A percentile compares a stretch with the other conserved stretches of the same genome.
These are phyloP conservation scores for Drosophila suboccidentalis DNA, from an alignment of 2,888 invertebrate species.

Conservation along the genomic window DNA sequence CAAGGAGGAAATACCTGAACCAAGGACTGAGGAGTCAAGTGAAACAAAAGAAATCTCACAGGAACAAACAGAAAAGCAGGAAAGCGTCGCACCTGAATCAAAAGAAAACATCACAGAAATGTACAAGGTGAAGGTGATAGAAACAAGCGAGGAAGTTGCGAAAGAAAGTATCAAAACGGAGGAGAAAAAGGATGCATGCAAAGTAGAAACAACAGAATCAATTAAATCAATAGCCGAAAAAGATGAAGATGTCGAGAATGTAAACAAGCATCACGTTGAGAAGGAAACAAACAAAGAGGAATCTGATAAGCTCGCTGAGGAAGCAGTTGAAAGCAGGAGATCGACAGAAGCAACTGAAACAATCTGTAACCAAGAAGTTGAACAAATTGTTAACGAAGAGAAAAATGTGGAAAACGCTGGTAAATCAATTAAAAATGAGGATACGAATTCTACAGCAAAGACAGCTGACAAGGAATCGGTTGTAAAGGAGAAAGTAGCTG, in stretches of 20 bases:
- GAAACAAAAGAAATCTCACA: constrained; percentile 45
- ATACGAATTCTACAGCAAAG: background rate
- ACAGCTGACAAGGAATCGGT: constrained; percentile 3
- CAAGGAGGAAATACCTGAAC: background rate
- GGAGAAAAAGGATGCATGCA: background rate
- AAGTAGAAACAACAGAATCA: constrained; percentile 5
- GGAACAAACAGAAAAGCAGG: constrained; percentile 36
- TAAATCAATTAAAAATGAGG: background rate
- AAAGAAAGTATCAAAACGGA: constrained; percentile 15
- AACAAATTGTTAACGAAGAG: background rate
- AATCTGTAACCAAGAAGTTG: background rate
- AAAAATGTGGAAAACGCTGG: constrained; percentile 1
- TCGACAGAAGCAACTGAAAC: background rate
- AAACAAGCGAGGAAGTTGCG: constrained; percentile 22
- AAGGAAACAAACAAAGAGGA: constrained; percentile 1
- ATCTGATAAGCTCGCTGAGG: background rate
- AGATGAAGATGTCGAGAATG: background rate
- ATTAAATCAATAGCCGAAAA: constrained; percentile 1
- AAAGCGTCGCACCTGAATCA: constrained; percentile 1
- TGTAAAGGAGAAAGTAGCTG: background rate
- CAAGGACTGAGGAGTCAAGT: constrained; percentile 2
- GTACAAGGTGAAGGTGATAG: constrained; percentile 40
- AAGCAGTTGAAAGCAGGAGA: background rate
- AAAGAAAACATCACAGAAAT: constrained; percentile 8
- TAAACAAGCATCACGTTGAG: background rate